These are phyloP conservation scores for Heliothis virescens DNA, from an alignment of 1,140 invertebrate genomes.

Conservation along the genomic window DNA sequence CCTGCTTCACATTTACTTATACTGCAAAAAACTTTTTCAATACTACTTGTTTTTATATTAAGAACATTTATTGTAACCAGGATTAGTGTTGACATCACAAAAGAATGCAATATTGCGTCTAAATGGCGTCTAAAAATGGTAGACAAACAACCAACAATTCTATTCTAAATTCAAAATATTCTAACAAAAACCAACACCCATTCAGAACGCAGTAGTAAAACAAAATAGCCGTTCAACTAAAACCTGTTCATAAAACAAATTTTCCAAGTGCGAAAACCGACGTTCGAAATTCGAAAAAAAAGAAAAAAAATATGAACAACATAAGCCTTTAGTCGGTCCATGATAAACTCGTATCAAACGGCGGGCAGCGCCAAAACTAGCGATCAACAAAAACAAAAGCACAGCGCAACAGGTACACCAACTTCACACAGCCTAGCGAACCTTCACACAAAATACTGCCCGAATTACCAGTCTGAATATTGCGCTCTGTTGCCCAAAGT, in stretches of 20 bases:
- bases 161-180: slow-evolving; percentile 18
- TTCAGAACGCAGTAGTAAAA: neutral
- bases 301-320: slow-evolving; percentile 45
- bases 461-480: neutral
- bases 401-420: slow-evolving; percentile 72
- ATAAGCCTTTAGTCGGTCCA: slow-evolving; percentile 43
- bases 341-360: slow-evolving; percentile 52
- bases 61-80: too few relatives aligned
- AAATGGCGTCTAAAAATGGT: neutral
- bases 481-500: neutral
- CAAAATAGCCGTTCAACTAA: slow-evolving; percentile 28
- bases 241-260: slow-evolving; percentile 41
- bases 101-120: neutral
- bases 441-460: neutral
- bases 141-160: neutral
- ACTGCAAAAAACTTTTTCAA: neutral
- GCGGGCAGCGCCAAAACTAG: slow-evolving; percentile 64
- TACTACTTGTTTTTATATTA: too few relatives aligned
- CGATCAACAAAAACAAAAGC: slow-evolving; percentile 81
- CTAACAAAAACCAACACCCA: neutral
- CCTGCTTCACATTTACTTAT: slow-evolving; percentile 26
- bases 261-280: slow-evolving; percentile 40
- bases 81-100: too few relatives aligned
- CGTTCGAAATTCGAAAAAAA: slow-evolving; percentile 40
- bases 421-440: slow-evolving; percentile 48